A percentile compares a stretch with the other conserved stretches of the same genome.
Conservation (phyloP, 2,888 invertebrate species). For the Ligdia adustata region DNA sequence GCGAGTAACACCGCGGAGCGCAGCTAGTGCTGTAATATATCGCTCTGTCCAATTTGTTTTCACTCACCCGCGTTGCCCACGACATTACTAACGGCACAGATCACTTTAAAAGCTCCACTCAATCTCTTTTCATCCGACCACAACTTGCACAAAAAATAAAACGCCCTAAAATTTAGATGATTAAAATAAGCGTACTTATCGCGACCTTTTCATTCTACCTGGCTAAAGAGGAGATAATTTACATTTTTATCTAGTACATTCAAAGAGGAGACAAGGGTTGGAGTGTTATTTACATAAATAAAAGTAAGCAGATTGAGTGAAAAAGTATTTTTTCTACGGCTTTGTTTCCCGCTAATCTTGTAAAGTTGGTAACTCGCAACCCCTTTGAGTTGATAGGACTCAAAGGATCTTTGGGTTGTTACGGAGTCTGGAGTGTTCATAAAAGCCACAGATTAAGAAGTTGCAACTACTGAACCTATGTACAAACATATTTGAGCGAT, state of each 20-base stretch:
- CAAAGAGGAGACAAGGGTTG: slow-evolving; percentile 17
- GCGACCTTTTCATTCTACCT: slow-evolving; percentile 9
- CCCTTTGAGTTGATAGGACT: slow-evolving; percentile 1
- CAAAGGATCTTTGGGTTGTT: too few species aligned
- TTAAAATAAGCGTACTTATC: slow-evolving; percentile 18
- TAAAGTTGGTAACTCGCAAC: slow-evolving; percentile 16
- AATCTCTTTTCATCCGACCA: background rate
- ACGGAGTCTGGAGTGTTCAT: too few species aligned
- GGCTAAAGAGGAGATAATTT: slow-evolving; percentile 10
- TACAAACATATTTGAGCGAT: too few species aligned
- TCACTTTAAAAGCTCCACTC: background rate
- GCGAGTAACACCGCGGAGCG: too few species aligned
- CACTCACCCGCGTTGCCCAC: background rate
- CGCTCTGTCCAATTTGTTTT: too few species aligned
- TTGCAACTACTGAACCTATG: too few species aligned
- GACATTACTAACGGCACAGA: background rate
- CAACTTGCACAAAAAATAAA: background rate
- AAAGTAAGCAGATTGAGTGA: slow-evolving; percentile 32
- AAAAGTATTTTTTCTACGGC: slow-evolving; percentile 29
- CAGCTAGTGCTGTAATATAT: too few species aligned
- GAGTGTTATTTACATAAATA: slow-evolving; percentile 36
- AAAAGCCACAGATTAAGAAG: too few species aligned
- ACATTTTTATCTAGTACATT: slow-evolving; percentile 15
- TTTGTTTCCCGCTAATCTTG: slow-evolving; percentile 34
- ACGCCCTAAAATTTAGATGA: slow-evolving; percentile 4